Evolutionary conservation across 1,140 invertebrate genomes (phyloP).

Genomic region (Ridgeia piscesae): DNA sequence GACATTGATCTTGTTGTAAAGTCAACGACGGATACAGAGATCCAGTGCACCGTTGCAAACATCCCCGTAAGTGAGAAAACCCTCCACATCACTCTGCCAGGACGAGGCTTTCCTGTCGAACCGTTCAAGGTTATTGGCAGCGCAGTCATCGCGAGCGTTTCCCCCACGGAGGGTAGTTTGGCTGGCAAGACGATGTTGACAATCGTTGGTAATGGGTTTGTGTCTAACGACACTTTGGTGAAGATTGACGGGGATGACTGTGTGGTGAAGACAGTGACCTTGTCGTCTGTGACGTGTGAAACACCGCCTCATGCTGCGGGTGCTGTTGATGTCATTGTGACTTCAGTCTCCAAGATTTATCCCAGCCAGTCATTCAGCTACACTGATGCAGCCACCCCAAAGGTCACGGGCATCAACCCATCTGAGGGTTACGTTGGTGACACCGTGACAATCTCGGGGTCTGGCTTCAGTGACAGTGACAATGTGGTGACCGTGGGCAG

Average conservation of each 20-base stretch:
- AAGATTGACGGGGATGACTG: background rate
- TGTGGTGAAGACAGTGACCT: background rate
- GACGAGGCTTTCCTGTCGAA: background rate
- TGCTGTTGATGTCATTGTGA: constrained; percentile 8
- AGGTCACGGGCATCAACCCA: constrained; percentile 29
- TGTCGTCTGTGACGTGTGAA: background rate
- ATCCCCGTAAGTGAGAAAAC: background rate
- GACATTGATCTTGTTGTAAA: background rate
- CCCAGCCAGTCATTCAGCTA: too few relatives aligned
- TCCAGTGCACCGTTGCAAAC: background rate
- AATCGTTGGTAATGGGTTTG: background rate
- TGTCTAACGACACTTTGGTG: background rate
- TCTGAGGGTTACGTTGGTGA: constrained; percentile 12
- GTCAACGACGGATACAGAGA: background rate
- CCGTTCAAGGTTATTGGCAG: background rate
- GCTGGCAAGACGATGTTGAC: too few relatives aligned
- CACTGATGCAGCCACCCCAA: constrained; percentile 26
- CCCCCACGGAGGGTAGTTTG: background rate
- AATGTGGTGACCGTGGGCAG: too few relatives aligned
- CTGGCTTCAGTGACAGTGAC: constrained; percentile 32
- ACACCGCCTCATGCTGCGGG: too few relatives aligned
- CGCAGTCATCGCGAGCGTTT: background rate
- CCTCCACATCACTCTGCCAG: too few relatives aligned
- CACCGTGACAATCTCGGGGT: constrained; percentile 33
- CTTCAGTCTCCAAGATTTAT: background rate